Conservation (phyloP, 2,797 vertebrate species). For the Sebastiscus tertius region DNA sequence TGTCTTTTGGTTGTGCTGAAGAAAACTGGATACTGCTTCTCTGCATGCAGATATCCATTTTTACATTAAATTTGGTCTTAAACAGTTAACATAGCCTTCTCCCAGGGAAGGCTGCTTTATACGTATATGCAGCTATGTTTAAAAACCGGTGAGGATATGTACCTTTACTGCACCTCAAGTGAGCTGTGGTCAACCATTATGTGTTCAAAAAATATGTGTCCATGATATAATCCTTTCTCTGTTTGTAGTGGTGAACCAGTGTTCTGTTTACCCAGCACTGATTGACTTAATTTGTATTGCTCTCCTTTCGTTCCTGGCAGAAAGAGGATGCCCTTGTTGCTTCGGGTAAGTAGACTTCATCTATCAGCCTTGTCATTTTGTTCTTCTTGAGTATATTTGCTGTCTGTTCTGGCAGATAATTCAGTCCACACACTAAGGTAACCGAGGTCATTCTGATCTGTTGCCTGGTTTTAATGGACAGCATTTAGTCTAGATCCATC, state of each 20-base stretch:
- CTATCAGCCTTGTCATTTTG: slow-evolving; percentile 28
- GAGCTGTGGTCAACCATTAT: slow-evolving; percentile 34
- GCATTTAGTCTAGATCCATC: neutral
- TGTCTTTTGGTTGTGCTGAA: neutral
- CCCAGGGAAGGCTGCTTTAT: fast-evolving
- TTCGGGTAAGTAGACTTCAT: slow-evolving; percentile 79
- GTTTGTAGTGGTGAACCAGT: slow-evolving; percentile 55
- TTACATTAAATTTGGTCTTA: neutral
- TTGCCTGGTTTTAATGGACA: slow-evolving; percentile 15
- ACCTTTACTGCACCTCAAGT: slow-evolving; percentile 29
- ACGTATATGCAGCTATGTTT: neutral
- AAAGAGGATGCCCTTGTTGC: slow-evolving; percentile 78
- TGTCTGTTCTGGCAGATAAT: slow-evolving; percentile 12
- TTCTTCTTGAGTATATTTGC: slow-evolving; percentile 30
- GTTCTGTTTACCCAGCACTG: slow-evolving; percentile 48
- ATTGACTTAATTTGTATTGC: slow-evolving; percentile 75
- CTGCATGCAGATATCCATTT: neutral
- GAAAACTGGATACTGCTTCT: neutral
- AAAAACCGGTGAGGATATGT: neutral
- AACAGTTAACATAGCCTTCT: neutral
- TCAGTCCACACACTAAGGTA: slow-evolving; percentile 9
- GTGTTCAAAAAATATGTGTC: slow-evolving; percentile 20
- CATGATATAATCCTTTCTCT: slow-evolving; percentile 50
- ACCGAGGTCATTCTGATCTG: neutral
- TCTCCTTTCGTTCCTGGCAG: slow-evolving; percentile 80